Base-by-base conservation (phyloP, 2,797 vertebrate genomes). In the Picus viridis region DNA sequence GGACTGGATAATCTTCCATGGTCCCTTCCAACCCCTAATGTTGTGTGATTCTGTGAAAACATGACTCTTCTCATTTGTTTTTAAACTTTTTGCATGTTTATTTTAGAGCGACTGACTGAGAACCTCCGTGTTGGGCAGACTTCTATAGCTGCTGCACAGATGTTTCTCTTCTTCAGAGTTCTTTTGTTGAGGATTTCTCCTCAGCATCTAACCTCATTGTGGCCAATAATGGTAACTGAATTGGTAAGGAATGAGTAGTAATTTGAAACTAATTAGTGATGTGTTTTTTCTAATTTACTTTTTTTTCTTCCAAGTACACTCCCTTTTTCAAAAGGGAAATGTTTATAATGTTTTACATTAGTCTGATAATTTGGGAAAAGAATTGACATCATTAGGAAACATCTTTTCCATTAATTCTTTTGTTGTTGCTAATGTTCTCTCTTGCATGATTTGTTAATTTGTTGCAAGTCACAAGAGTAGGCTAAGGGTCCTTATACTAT, bases 141-240 rank as follows among this genome's bases (percentile, higher is more conserved):
- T 12, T 95, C 99, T 4, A 86, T 98, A 51, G 98, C 98, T 89
- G 98, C 97, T 8, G 98, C 99, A 77, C 99, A 99, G 97, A 99
- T 99, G 98, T 99, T 99, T 96, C 98, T 99, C 47, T 99, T 99
- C 98, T 99, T 99, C 97, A 98, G 99, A 65, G 99, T 99, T 89
- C 98, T 99, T 70, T 86, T 99, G 94, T 88, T 99, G 93, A 98
- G 99, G 93, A 99, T 99, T 96, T 99, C 99, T 27, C 98, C 98
- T 54, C 99, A 99, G 77, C 99, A 99, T 93, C 97, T 99, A 88
- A 99, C 98, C 79, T 99, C 99, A 0, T 93, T 99, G 67, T 99
- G 99, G 99, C 99, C 99, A 43, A 99, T 99, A 92, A 99, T 99
- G 99, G 98, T 99, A 83, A 99, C 99, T 68, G 99, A 99, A 95